Conservation (phyloP, 2,888 invertebrate genomes). For the Argyresthia albistria region DNA sequence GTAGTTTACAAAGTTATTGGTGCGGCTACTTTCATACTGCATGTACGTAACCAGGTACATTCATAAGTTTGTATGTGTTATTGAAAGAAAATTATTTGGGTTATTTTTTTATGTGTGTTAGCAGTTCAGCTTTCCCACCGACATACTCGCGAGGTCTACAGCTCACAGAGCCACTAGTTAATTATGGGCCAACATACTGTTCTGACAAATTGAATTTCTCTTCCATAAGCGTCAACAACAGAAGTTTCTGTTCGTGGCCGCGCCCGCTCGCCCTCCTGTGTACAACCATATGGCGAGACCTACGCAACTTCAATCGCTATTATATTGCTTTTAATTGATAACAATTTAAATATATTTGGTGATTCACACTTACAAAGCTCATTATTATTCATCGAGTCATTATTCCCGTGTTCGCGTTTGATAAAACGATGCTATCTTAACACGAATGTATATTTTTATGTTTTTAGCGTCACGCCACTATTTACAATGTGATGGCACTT, state of each 20-base stretch:
- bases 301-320: constrained; percentile 67
- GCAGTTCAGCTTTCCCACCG: too few relatives aligned
- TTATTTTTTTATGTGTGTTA: too few relatives aligned
- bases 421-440: constrained; percentile 53
- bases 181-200: too few relatives aligned
- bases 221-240: too few relatives aligned
- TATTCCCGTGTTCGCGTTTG: constrained; percentile 63
- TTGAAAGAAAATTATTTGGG: too few relatives aligned
- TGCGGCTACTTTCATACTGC: too few relatives aligned
- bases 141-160: too few relatives aligned
- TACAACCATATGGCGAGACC: constrained; percentile 56
- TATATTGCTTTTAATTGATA: constrained; percentile 74
- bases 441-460: constrained; percentile 64
- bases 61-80: too few relatives aligned
- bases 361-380: constrained; percentile 69
- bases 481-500: constrained; percentile 9
- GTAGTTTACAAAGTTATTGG: too few relatives aligned
- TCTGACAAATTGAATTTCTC: too few relatives aligned
- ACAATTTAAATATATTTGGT: constrained; percentile 74
- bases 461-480: constrained; percentile 54
- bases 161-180: too few relatives aligned
- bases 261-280: constrained; percentile 37
- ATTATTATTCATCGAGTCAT: constrained; percentile 71
- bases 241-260: constrained; percentile 23
- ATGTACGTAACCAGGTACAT: too few relatives aligned